Percentiles rank a stretch among this genome's conserved stretches.
phyloP scores from a whole-genome alignment of 1,140 invertebrate species.

The Eciton burchellii region DNA sequence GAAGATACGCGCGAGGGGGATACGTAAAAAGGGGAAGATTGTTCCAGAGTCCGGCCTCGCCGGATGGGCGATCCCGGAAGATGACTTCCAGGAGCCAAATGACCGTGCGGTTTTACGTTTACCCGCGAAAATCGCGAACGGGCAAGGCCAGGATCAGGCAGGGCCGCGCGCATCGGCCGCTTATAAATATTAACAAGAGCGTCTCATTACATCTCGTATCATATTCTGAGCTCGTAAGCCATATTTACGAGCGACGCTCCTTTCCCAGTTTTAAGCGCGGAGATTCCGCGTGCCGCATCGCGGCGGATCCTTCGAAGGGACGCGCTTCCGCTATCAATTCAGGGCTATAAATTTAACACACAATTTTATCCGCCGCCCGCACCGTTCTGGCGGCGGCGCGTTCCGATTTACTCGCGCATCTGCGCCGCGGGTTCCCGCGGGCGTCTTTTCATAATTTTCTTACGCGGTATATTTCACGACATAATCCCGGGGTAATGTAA shows the following conservation, averaged over 20 bases:
- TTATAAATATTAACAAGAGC: slow-evolving; percentile 78
- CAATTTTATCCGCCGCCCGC: slow-evolving; percentile 40
- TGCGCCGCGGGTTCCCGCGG: slow-evolving; percentile 20
- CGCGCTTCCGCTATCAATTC: slow-evolving; percentile 64
- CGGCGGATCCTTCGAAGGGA: slow-evolving; percentile 25
- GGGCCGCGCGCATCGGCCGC: slow-evolving; percentile 51
- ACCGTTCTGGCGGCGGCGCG: neutral
- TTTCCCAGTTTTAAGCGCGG: slow-evolving; percentile 63
- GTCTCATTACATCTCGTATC: slow-evolving; percentile 75
- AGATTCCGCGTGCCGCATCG: slow-evolving; percentile 64
- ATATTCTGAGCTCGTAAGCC: slow-evolving; percentile 78
- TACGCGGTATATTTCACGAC: slow-evolving; percentile 60
- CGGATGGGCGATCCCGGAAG: neutral
- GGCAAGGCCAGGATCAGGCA: no score
- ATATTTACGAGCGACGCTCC: slow-evolving; percentile 76
- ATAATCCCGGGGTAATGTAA: slow-evolving; percentile 60
- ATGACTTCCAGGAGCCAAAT: neutral
- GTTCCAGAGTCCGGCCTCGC: neutral
- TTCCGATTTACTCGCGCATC: slow-evolving; percentile 60
- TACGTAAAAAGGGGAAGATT: neutral
- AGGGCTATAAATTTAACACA: slow-evolving; percentile 36
- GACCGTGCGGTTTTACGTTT: slow-evolving; percentile 58
- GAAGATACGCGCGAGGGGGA: neutral
- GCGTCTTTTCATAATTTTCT: slow-evolving; percentile 64
- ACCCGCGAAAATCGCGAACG: slow-evolving; percentile 34